phyloP scores from a whole-genome alignment of 2,888 invertebrate genomes.

The Bembecia ichneumoniformis region DNA sequence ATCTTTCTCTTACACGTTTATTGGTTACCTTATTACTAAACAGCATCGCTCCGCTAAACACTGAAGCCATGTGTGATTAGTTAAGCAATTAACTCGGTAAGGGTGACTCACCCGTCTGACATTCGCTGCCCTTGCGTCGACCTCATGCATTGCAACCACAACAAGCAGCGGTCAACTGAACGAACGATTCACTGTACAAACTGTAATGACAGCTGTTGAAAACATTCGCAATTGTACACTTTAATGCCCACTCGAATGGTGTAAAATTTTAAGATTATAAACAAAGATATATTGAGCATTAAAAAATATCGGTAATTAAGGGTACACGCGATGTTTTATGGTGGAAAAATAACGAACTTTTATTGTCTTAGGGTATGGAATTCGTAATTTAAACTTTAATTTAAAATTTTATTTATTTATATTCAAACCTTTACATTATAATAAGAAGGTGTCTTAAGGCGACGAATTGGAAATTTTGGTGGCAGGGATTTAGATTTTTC shows the following conservation, averaged over 20 bases:
- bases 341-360: too few species aligned
- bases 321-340: too few species aligned
- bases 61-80: conserved; percentile 1
- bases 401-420: too few species aligned
- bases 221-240: conserved; percentile 8
- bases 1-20: background rate
- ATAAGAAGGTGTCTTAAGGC: too few species aligned
- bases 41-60: background rate
- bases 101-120: conserved; percentile 57
- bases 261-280: conserved; percentile 1
- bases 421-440: too few species aligned
- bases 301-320: background rate
- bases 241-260: conserved; percentile 5
- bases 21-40: background rate
- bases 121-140: conserved; percentile 47
- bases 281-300: background rate
- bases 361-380: too few species aligned
- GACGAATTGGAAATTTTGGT: too few species aligned
- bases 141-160: conserved; percentile 16
- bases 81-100: background rate
- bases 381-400: too few species aligned
- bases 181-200: conserved; percentile 13
- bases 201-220: conserved; percentile 11
- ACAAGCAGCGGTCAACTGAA: conserved; percentile 9
- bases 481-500: too few species aligned